A percentile compares a stretch with the other conserved stretches of the same genome.
These are phyloP conservation scores for Leucoraja ocellata DNA, from an alignment of 2,797 vertebrate species.

Conservation along the genomic window DNA sequence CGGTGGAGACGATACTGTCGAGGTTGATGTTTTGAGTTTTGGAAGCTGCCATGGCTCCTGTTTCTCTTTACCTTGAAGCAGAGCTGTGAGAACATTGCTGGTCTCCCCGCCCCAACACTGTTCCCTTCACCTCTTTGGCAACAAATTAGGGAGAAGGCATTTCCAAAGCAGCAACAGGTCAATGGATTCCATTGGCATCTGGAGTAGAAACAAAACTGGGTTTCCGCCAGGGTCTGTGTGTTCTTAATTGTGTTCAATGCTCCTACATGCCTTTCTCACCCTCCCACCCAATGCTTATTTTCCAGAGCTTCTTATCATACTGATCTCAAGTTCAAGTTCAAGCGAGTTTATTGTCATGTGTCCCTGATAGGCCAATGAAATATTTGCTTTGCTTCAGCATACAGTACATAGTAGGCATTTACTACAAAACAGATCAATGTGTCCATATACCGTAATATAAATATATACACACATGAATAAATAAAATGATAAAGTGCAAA, in stretches of 20 bases:
- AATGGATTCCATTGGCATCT: neutral
- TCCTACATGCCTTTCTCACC: too few relatives aligned
- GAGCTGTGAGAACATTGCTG: too few relatives aligned
- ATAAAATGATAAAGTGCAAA: too few relatives aligned
- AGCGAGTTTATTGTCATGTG: too few relatives aligned
- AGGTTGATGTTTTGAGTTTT: neutral
- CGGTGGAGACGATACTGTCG: neutral
- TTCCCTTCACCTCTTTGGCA: neutral
- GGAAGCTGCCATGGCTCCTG: neutral
- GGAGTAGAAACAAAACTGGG: neutral
- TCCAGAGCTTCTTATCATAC: neutral
- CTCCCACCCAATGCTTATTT: neutral
- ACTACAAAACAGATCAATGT: too few relatives aligned
- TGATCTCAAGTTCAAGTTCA: neutral
- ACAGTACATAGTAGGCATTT: too few relatives aligned
- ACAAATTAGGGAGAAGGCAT: neutral
- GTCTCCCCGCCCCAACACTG: neutral
- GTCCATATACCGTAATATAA: too few relatives aligned
- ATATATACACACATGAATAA: too few relatives aligned
- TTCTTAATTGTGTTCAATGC: neutral
- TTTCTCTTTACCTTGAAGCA: neutral
- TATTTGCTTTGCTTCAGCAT: too few relatives aligned
- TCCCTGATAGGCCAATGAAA: too few relatives aligned
- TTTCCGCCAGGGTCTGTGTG: neutral
- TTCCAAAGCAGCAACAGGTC: neutral